Evolutionary conservation across 1,140 invertebrate species (phyloP), one percentile per base, ranked within the genome.

Genomic region (Drosophila carrolli): DNA sequence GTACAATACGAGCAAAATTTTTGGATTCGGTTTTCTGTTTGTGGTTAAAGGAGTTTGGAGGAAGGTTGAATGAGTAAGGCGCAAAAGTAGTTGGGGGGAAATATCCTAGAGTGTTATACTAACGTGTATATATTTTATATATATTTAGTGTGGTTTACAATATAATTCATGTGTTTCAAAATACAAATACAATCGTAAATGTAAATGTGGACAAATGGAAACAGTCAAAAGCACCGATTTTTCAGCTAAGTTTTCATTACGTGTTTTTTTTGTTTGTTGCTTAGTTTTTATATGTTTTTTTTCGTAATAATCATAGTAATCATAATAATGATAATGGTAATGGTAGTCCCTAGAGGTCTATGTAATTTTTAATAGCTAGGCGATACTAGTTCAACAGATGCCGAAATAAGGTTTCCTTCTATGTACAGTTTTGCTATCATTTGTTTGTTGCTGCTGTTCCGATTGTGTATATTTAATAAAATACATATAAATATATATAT

Each of bases 151-250:
- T 75, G 60, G 58, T 68, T 41, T 75, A 58, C 51, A 67, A 65
- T 68, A 71, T 77, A 77, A 70, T 77, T 81, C 75, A 67, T 88
- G 73, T 86, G 83, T 88, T 88, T 89, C 84, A 66, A 71, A 90
- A 86, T 90, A 90, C 82, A 86, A 91, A 90, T 90, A 82, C 79
- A 75, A 83, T 82, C 73, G 70, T 90, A 81, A 80, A 74, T 86
- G 72, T 90, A 90, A 90, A 76, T 86, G 77, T 88, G 86, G 88
- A 92, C 91, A 92, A 92, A 92, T 86, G 90, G 91, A 91, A 90
- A 91, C 91, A 90, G 91, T 92, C 88, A 92, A 91, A 92, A 92
- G 91, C 91, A 92, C 91, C 91, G 91, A 92, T 92, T 91, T 66
- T 92, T 92, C 91, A 92, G 91, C 91, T 92, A 90, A 91, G 78